Base-by-base conservation (phyloP, 2,113 vertebrate species). In the Erinaceus europaeus region DNA sequence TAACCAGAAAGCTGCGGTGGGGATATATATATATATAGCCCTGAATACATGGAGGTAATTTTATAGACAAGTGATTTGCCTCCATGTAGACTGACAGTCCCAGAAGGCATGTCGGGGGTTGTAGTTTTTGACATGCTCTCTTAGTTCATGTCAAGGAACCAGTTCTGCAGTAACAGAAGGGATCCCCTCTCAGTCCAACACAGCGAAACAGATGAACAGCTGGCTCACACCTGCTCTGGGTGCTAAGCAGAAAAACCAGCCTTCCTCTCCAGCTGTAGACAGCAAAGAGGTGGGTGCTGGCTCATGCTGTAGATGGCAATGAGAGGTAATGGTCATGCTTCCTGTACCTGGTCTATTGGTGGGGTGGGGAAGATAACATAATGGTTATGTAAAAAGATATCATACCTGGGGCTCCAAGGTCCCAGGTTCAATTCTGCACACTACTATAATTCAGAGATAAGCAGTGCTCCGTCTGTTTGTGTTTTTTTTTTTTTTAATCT, bases 131-230 rank as follows among this genome's bases (percentile, higher is more conserved):
- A 61, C 23, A 23, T n/a, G 13, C n/a, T 72, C 72, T 52, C 34
- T 21, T 48, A 59, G 57, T 10, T 18, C 21, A 5, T 25, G 73
- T n/a, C 36, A 29, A 23, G 42, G 4, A 71, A 13, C 10, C 11
- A 3, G 6, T 4, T 0, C 1, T n/a, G 50, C 74, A 23, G 20
- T 0, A 18, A 8, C 6, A 9, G 14, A 14, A 23, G 68, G 18
- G 36, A 17, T 38, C 17, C 64, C 55, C 46, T 48, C 62, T 40
- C 23, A 17, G 40, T 13, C 5, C 13, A 23, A 72, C 72, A 18
- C 4, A 3, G 27, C 4, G 14, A 12, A 46, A 27, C 0, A 71
- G 38, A 42, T 5, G 21, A 44, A 40, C 0, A 2, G 61, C 68
- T 46, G 52, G 14, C 2, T n/a, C 20, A 53, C 38, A 6, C 46